Percentiles rank a stretch among this genome's conserved stretches.
Conservation (phyloP, 2,888 invertebrate genomes). For the Limenitis camilla region DNA sequence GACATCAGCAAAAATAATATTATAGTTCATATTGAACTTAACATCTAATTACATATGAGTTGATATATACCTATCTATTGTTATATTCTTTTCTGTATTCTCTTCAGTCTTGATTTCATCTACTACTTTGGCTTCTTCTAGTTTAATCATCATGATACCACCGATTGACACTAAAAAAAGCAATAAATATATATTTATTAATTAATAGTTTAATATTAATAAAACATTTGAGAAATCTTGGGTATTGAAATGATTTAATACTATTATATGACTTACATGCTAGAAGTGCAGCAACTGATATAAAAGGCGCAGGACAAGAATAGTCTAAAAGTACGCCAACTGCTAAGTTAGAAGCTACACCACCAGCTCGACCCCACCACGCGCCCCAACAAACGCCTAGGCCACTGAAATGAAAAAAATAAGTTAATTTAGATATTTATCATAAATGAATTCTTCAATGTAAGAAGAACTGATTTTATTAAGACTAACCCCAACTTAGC, state of each 20-base stretch:
- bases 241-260: conserved; percentile 1
- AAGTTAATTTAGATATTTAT: too few species aligned
- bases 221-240: too few species aligned
- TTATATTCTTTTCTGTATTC: conserved; percentile 40
- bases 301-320: conserved; percentile 77
- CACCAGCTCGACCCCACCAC: conserved; percentile 78
- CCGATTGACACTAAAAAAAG: conserved; percentile 64
- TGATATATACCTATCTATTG: conserved; percentile 59
- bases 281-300: conserved; percentile 74
- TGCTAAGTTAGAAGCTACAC: conserved; percentile 77
- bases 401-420: conserved; percentile 56
- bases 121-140: conserved; percentile 34
- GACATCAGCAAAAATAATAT: too few species aligned
- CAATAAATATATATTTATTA: too few species aligned
- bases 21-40: too few species aligned
- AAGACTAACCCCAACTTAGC: conserved; percentile 57
- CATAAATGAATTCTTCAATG: too few species aligned
- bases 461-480: too few species aligned
- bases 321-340: conserved; percentile 78
- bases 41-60: conserved; percentile 52
- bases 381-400: conserved; percentile 78
- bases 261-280: conserved; percentile 50
- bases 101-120: conserved; percentile 25
- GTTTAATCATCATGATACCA: conserved; percentile 58
- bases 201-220: too few species aligned